A percentile compares a stretch with the other conserved stretches of the same genome.
Conservation (phyloP, 2,113 vertebrate genomes). For the Silurus glanis region DNA sequence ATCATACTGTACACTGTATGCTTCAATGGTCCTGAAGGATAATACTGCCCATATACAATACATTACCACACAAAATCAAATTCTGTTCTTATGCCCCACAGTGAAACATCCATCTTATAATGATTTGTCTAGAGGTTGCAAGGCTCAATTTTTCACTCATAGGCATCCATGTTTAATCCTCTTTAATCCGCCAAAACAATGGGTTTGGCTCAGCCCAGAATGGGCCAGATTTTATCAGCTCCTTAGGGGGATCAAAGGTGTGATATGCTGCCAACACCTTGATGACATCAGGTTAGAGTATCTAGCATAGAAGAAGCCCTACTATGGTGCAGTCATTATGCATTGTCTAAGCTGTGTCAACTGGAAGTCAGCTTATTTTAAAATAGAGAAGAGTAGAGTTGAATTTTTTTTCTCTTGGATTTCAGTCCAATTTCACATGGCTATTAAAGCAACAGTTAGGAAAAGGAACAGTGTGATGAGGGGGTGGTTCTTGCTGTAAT, state of each 20-base stretch:
- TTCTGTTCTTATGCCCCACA: neutral
- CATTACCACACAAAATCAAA: neutral
- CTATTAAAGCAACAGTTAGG: neutral
- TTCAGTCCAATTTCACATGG: neutral
- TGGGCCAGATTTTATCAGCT: slow-evolving; percentile 71
- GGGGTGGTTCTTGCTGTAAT: neutral
- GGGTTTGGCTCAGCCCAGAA: slow-evolving; percentile 62
- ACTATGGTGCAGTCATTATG: slow-evolving; percentile 15
- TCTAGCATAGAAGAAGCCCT: slow-evolving; percentile 11
- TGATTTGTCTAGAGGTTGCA: slow-evolving; percentile 68
- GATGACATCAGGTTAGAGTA: slow-evolving; percentile 54
- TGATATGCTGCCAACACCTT: slow-evolving; percentile 54
- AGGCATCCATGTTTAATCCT: slow-evolving; percentile 66
- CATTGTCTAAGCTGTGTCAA: neutral
- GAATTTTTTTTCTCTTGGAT: neutral
- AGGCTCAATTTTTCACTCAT: slow-evolving; percentile 61
- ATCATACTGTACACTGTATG: slow-evolving; percentile 2
- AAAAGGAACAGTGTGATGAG: neutral
- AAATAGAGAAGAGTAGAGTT: neutral
- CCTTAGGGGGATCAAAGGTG: slow-evolving; percentile 63
- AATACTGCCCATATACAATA: neutral
- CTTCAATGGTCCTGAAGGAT: neutral
- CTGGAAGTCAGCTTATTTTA: neutral
- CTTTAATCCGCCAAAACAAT: slow-evolving; percentile 72
- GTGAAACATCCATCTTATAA: slow-evolving; percentile 61